Conservation (phyloP, 2,888 invertebrate genomes). For the Rosalia funebris region DNA sequence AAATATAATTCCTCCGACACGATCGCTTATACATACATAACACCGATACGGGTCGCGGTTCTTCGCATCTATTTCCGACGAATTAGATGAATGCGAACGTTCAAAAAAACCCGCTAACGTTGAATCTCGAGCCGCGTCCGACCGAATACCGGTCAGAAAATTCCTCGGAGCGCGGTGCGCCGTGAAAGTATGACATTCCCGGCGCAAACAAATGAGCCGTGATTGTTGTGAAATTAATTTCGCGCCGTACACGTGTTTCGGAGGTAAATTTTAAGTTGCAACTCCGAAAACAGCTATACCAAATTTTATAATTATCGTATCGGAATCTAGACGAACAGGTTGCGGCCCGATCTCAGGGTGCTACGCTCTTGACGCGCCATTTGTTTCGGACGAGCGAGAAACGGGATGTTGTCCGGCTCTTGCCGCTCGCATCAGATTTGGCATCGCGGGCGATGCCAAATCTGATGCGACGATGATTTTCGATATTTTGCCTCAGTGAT, state of each 20-base stretch:
- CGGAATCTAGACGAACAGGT: slow-evolving; percentile 62
- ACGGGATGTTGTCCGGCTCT: no score
- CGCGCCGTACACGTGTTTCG: slow-evolving; percentile 47
- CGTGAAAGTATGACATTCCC: slow-evolving; percentile 43
- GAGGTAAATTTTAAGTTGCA: slow-evolving; percentile 55
- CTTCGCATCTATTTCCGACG: slow-evolving; percentile 42
- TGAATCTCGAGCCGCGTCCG: slow-evolving; percentile 27
- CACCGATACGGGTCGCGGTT: slow-evolving; percentile 38
- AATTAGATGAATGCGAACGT: slow-evolving; percentile 40
- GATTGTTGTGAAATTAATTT: slow-evolving; percentile 53
- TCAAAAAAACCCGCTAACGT: slow-evolving; percentile 21
- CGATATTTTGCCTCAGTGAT: background rate
- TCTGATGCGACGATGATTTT: background rate
- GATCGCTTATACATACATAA: slow-evolving; percentile 35
- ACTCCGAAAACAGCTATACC: slow-evolving; percentile 58
- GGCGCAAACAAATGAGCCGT: slow-evolving; percentile 55
- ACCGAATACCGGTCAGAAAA: slow-evolving; percentile 31
- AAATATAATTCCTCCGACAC: slow-evolving; percentile 26
- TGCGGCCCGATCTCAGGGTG: slow-evolving; percentile 54
- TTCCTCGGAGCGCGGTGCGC: slow-evolving; percentile 32
- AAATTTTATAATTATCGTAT: slow-evolving; percentile 61
- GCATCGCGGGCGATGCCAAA: slow-evolving; percentile 1
- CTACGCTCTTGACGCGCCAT: slow-evolving; percentile 58
- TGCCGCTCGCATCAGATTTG: slow-evolving; percentile 47
- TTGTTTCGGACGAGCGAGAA: slow-evolving; percentile 54